These are phyloP conservation scores for Albula goreensis DNA, from an alignment of 2,113 vertebrate species.

Conservation along the genomic window DNA sequence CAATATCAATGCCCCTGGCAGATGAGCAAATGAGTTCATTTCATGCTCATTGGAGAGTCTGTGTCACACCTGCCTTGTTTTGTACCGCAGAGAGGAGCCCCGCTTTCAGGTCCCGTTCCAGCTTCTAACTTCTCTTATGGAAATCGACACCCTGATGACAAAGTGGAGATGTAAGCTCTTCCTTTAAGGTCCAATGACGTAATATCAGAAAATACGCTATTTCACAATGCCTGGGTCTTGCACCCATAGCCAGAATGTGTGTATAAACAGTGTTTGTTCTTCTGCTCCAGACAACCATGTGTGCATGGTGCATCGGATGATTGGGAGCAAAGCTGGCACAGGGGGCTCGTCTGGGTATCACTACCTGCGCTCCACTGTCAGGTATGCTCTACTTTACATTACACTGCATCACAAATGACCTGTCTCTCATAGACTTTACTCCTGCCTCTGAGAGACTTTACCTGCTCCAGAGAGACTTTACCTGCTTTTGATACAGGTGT, in stretches of 20 bases:
- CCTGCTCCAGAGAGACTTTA: no score
- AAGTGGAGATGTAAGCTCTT: slow-evolving; percentile 93
- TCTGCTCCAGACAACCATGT: slow-evolving; percentile 85
- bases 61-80: slow-evolving; percentile 14
- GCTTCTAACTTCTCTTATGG: slow-evolving; percentile 89
- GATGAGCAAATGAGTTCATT: neutral
- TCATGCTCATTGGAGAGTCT: neutral
- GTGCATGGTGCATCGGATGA: slow-evolving; percentile 96
- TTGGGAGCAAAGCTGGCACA: slow-evolving; percentile 89
- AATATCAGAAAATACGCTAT: neutral
- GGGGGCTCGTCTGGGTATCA: slow-evolving; percentile 94
- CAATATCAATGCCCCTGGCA: no score
- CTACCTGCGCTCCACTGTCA: slow-evolving; percentile 92
- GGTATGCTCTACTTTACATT: slow-evolving; percentile 61
- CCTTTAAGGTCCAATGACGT: neutral
- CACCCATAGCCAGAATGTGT: no score
- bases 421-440: no score
- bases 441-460: no score
- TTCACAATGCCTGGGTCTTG: neutral
- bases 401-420: no score
- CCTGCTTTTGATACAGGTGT: no score
- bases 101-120: slow-evolving; percentile 97
- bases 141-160: slow-evolving; percentile 89
- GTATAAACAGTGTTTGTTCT: neutral
- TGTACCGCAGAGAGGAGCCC: slow-evolving; percentile 82